These are phyloP conservation scores for Arbacia lixula DNA, from an alignment of 53 echinoderm and acorn worm genomes.

Conservation along the genomic window DNA sequence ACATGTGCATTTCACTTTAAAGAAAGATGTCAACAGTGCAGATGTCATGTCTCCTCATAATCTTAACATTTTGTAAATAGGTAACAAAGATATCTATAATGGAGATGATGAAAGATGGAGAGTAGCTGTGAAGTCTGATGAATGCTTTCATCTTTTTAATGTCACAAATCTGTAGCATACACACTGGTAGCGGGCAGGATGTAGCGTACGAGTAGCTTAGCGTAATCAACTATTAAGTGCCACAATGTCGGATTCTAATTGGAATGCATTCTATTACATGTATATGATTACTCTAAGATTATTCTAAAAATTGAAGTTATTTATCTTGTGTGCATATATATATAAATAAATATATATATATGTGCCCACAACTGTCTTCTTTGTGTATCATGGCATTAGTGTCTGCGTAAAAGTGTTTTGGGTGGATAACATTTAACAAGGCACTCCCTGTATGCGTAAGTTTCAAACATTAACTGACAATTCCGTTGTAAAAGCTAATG, in stretches of 20 bases:
- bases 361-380: background rate
- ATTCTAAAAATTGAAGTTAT: constrained; percentile 3
- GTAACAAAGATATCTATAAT: too few species aligned
- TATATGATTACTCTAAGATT: constrained; percentile 7
- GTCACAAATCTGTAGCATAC: constrained; percentile 35
- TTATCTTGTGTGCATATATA: background rate
- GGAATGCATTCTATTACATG: constrained; percentile 21
- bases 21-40: too few species aligned
- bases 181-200: constrained; percentile 2
- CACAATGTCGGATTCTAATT: constrained; percentile 7
- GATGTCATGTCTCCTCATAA: too few species aligned
- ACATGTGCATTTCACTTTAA: constrained; percentile 40
- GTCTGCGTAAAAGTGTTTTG: too few species aligned
- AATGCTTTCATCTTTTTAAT: constrained; percentile 10
- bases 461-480: too few species aligned
- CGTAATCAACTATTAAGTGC: constrained; percentile 14
- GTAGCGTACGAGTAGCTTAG: background rate
- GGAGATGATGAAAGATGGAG: too few species aligned
- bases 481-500: too few species aligned
- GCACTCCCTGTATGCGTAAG: too few species aligned
- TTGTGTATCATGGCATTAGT: too few species aligned
- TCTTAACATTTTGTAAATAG: too few species aligned
- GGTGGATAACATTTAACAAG: too few species aligned
- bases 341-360: too few species aligned
- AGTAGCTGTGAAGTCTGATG: constrained; percentile 9